Conservation (phyloP, 2,888 invertebrate species). For the Campopleginae sp. region DNA sequence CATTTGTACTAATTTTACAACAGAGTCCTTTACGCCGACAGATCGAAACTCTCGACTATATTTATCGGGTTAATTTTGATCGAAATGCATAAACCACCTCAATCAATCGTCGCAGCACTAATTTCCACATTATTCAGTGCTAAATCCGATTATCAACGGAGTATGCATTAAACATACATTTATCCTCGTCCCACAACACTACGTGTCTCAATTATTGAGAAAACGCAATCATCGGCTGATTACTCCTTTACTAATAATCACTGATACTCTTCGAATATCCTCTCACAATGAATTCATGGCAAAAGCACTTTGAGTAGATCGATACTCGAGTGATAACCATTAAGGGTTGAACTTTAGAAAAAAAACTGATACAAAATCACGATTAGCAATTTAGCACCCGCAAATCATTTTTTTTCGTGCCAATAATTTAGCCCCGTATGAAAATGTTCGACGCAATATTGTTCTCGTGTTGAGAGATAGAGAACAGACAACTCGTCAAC, state of each 20-base stretch:
- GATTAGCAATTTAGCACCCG: background rate
- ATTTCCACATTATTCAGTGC: conserved; percentile 16
- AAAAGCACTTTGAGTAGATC: background rate
- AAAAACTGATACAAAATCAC: background rate
- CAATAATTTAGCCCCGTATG: no score
- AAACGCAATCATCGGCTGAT: conserved; percentile 1
- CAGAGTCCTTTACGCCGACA: conserved; percentile 16
- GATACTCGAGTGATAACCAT: background rate
- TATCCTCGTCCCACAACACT: background rate
- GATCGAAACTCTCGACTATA: conserved; percentile 20
- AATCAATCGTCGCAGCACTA: conserved; percentile 4
- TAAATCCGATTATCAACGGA: background rate
- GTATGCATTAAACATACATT: background rate
- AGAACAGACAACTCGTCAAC: background rate
- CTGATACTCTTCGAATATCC: background rate
- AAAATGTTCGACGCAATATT: no score
- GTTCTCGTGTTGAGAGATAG: background rate
- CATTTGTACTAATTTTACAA: conserved; percentile 34
- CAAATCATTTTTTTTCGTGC: background rate
- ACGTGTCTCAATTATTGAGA: background rate
- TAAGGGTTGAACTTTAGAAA: background rate
- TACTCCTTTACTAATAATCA: background rate
- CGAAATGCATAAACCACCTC: conserved; percentile 19
- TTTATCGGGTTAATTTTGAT: conserved; percentile 41
- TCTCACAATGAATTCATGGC: background rate